Evolutionary conservation across 2,888 invertebrate species (phyloP), one percentile per base, ranked within the genome.

Genomic region (Acanthopleura granulata): DNA sequence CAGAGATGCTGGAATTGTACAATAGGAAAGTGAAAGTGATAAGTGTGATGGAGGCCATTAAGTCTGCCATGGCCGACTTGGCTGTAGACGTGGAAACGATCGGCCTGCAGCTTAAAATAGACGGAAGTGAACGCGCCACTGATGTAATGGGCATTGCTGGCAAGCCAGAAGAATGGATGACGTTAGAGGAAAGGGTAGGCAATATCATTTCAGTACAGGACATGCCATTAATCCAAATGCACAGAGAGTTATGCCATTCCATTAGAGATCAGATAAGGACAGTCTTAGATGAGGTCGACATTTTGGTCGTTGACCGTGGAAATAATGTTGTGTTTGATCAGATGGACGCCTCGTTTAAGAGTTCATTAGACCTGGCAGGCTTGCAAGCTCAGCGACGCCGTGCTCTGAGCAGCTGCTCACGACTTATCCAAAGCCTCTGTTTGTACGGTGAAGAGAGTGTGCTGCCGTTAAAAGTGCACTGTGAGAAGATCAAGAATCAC

Each of bases 41-140:
- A 0, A 84, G 86, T 50, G 86, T 88, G 14, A 80, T 85, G 61
- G 88, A 88, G 78, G 86, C 88, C 0, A 79, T 87, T n/a, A 50
- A 76, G 0, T 30, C 75, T 14, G 75, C 79, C 0, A 40, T 82
- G 4, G 70, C 72, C 40, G 80, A 80, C 18, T 74, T 83, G 4
- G 40, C 71, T 50, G 49, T 51, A 6, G 76, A 74, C 22, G 70
- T 74, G 25, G 83, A 80, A 51, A 75, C 81, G 1, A 40, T 76
- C 6, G 81, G 82, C 49, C 66, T 62, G 16, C 66, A 74, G 18
- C n/a, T 74, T 16, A 74, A 74, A 49, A 72, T 72, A 16, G 76
- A 76, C 69, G 78, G 80, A 6, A 75, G 75, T 49, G 74, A 78
- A 14, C 61, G 77, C 0, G 77, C 83, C 12, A 81, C 82, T 0